phyloP scores from a whole-genome alignment of 2,797 vertebrate species.

The Mus spretus region DNA sequence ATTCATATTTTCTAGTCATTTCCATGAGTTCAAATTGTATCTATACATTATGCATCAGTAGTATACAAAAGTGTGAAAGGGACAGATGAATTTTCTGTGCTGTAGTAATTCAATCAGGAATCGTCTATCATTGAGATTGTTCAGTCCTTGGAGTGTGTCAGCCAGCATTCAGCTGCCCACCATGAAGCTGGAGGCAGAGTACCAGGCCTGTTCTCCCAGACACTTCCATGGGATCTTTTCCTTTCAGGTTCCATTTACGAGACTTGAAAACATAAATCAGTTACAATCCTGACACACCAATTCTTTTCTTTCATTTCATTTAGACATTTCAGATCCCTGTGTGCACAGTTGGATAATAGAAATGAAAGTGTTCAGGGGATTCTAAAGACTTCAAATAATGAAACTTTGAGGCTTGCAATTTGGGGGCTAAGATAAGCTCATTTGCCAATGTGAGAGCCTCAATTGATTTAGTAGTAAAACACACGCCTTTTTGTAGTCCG shows the following conservation, averaged over 20 bases:
- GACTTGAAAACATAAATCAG: slow-evolving; percentile 41
- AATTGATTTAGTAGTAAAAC: slow-evolving; percentile 25
- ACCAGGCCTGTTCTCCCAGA: background rate
- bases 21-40: background rate
- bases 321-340: slow-evolving; percentile 48
- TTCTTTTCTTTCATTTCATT: slow-evolving; percentile 62
- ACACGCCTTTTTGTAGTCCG: slow-evolving; percentile 14
- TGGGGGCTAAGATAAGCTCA: slow-evolving; percentile 11
- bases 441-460: slow-evolving; percentile 36
- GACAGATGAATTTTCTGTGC: slow-evolving; percentile 49
- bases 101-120: background rate
- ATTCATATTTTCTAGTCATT: slow-evolving; percentile 14
- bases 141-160: background rate
- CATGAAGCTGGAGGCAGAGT: background rate
- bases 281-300: slow-evolving; percentile 54
- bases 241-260: slow-evolving; percentile 51
- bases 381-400: slow-evolving; percentile 67
- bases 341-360: slow-evolving; percentile 49
- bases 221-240: background rate
- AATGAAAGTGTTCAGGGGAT: slow-evolving; percentile 61
- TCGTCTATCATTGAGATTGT: background rate
- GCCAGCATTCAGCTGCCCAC: slow-evolving; percentile 35
- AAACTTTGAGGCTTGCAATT: slow-evolving; percentile 52
- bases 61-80: background rate
- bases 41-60: background rate